Evolutionary conservation across 92 coral and sea anemone species (phyloP), one percentile per base, ranked within the genome.

Genomic region (Scolanthus callimorphus): DNA sequence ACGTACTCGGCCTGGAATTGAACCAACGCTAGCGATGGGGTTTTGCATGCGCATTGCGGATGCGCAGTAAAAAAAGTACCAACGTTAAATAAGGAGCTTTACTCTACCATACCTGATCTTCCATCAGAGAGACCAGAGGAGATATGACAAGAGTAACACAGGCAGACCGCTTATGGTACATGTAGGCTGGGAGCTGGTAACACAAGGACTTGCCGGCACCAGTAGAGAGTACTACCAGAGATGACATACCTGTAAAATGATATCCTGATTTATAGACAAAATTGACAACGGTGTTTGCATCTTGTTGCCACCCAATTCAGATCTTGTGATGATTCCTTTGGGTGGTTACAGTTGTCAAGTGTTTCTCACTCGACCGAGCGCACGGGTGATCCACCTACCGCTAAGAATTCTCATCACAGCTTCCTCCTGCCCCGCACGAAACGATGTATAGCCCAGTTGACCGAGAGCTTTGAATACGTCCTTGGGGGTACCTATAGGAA

Each of bases 61-160:
- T n/a, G n/a, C n/a, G n/a, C n/a, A n/a, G n/a, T n/a, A n/a, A n/a
- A n/a, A n/a, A n/a, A n/a, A n/a, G n/a, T n/a, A n/a, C n/a, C n/a
- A n/a, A n/a, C n/a, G n/a, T n/a, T n/a, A n/a, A n/a, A n/a, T n/a
- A n/a, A n/a, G n/a, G n/a, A n/a, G n/a, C n/a, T n/a, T n/a, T n/a
- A 4, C 43, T 6, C 43, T 21, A 9, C 52, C 28, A 2, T 43
- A 67, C 96, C 97, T 91, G 97, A 62, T 91, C 97, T 51, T 91
- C 97, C 97, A 91, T 91, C 26, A 91, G 92, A n/a, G 97, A 91
- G 22, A 91, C 97, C 49, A 91, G 83, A 1, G 97, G 97, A 45
- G 97, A 91, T 29, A 91, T 91, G 48, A 91, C 97, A 48, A 91
- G 43, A 2, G 97, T 81, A 15, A 91, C 43, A 70, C 96, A 83